Percentiles rank a stretch among this genome's conserved stretches.
Conservation (phyloP, 2,797 vertebrate genomes). For the Oreochromis mossambicus region DNA sequence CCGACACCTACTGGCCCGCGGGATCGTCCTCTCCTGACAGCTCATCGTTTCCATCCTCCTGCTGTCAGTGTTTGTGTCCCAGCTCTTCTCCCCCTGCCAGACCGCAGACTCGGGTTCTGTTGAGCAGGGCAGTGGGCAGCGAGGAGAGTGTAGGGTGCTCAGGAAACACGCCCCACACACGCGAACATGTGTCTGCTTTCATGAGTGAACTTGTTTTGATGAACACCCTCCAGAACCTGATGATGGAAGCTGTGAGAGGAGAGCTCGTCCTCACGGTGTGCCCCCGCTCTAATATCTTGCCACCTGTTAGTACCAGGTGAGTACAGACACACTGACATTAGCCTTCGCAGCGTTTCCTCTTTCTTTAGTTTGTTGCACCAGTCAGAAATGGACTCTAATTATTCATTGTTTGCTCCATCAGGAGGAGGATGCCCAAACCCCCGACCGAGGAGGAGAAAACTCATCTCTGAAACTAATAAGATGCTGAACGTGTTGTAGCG, state of each 20-base stretch:
- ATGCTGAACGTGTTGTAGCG: neutral
- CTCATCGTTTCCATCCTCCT: neutral
- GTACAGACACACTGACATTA: neutral
- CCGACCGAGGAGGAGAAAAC: neutral
- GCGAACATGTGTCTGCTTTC: slow-evolving; percentile 35
- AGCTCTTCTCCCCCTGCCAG: neutral
- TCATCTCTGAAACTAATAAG: rapidly evolving
- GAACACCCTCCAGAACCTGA: slow-evolving; percentile 87
- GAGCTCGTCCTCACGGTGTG: slow-evolving; percentile 82
- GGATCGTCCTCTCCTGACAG: neutral
- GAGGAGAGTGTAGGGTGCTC: neutral
- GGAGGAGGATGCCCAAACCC: neutral
- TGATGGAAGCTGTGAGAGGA: slow-evolving; percentile 85
- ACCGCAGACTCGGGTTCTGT: neutral
- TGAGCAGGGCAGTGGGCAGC: neutral
- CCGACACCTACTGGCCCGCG: slow-evolving; percentile 74
- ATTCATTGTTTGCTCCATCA: neutral
- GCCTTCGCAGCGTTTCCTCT: neutral
- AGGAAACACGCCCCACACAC: neutral
- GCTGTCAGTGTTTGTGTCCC: neutral
- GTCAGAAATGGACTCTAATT: neutral
- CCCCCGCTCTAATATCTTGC: slow-evolving; percentile 75
- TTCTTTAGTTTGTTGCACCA: neutral
- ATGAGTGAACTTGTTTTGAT: slow-evolving; percentile 81
- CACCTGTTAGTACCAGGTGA: slow-evolving; percentile 56